These are phyloP conservation scores for Channa striata DNA, from an alignment of 2,797 vertebrate species.

Conservation along the genomic window DNA sequence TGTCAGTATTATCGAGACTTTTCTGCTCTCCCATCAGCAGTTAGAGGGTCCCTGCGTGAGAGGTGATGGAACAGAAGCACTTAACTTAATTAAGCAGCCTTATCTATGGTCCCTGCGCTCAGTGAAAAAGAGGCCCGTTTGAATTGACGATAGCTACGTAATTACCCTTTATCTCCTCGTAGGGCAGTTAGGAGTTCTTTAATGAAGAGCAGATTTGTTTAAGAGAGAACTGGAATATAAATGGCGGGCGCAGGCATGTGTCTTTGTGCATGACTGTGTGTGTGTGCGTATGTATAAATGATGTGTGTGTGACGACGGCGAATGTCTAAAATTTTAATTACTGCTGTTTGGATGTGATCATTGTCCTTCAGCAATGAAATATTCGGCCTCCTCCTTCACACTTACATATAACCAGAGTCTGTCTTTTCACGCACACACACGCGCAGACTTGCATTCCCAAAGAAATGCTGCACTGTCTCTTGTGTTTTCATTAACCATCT, in stretches of 20 bases:
- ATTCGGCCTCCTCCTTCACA: constrained; percentile 1
- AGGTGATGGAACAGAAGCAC: constrained; percentile 78
- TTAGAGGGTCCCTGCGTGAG: constrained; percentile 65
- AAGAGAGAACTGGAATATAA: constrained; percentile 62
- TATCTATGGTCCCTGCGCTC: constrained; percentile 73
- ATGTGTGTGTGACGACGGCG: constrained; percentile 14
- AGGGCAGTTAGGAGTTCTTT: constrained; percentile 73
- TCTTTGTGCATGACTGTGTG: constrained; percentile 15
- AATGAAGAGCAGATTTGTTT: constrained; percentile 75
- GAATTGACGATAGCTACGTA: constrained; percentile 77
- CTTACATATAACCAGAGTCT: not conserved
- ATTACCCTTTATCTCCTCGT: constrained; percentile 77
- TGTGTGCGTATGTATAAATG: not conserved
- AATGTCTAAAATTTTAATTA: constrained; percentile 42
- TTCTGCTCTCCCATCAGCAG: constrained; percentile 65
- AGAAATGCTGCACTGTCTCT: constrained; percentile 2
- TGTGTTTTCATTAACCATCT: constrained; percentile 45
- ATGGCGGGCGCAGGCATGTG: constrained; percentile 23
- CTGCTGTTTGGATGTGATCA: constrained; percentile 22
- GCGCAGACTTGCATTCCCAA: constrained; percentile 2
- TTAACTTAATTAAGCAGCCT: constrained; percentile 83
- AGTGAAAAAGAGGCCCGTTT: constrained; percentile 68
- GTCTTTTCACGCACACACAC: constrained; percentile 11
- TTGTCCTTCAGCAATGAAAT: constrained; percentile 45
- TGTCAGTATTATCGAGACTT: constrained; percentile 60